phyloP scores from a whole-genome alignment of 2,113 vertebrate species.

The Enhydra lutris region DNA sequence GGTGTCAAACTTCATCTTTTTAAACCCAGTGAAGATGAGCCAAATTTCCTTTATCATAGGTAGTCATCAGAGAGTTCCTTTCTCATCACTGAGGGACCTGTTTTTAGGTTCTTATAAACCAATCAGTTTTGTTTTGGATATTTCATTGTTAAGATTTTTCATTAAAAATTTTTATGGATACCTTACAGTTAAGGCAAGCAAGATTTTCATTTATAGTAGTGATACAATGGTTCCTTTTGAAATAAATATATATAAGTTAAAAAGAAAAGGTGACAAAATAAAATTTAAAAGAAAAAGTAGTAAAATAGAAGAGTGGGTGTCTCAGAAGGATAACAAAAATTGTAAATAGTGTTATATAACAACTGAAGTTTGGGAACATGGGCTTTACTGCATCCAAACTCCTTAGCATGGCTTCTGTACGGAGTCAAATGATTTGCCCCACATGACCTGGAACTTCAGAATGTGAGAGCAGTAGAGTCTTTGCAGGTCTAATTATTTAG shows the following conservation, averaged over 20 bases:
- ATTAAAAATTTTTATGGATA: neutral
- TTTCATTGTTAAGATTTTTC: constrained; percentile 27
- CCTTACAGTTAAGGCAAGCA: neutral
- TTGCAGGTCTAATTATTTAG: neutral
- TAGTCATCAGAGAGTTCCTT: neutral
- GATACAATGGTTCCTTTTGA: neutral
- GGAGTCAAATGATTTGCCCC: neutral
- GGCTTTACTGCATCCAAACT: neutral
- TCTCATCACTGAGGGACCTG: neutral
- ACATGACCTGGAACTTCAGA: neutral
- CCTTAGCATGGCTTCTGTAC: neutral
- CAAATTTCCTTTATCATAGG: neutral
- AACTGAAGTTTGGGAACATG: neutral
- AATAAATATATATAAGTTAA: neutral
- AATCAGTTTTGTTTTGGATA: neutral
- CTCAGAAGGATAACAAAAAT: neutral
- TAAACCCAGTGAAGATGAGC: neutral
- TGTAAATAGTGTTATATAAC: neutral
- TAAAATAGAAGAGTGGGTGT: neutral
- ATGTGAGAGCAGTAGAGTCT: neutral
- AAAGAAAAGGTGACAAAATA: neutral
- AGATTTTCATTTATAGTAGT: neutral
- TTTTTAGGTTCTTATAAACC: neutral
- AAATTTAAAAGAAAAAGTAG: neutral
- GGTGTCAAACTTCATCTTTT: neutral